Base-by-base conservation (phyloP, 2,797 vertebrate species). In the Lepus oiostolus region DNA sequence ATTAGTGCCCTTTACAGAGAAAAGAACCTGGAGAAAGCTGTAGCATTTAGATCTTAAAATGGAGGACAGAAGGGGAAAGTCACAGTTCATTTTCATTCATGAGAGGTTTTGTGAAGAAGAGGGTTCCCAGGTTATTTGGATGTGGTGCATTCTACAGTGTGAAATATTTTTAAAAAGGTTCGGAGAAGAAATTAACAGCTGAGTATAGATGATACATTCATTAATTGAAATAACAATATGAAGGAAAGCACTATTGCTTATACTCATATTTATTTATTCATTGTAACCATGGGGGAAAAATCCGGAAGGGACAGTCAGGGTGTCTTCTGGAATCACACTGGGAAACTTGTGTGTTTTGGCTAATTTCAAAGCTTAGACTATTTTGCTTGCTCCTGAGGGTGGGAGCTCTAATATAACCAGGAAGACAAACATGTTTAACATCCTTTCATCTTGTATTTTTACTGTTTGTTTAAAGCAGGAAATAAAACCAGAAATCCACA, bases 371-470 rank as follows among this genome's bases (percentile, higher is more conserved):
- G 35, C 52, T 86, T 38, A 32, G 77, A 68, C 12, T 71, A 13
- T 22, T 93, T 89, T 82, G 19, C 19, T 94, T 86, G 24, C 30
- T 75, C 47, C 86, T 74, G 28, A 89, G 83, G 88, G 65, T 63
- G 35, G 86, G 42, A 89, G 94, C 75, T 81, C 6, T 72, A 70
- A 14, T 50, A 9, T 70, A 94, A 88, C 4, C 11, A 58, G 79
- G 50, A 80, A 94, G 77, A 85, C 71, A 94, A 94, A 60, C 62
- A 95, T 85, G 47, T 21, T 60, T 92, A 87, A 80, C 63, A 52
- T 52, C 5, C 4, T 86, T 82, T 93, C 2, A 22, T 68, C 52
- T 79, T 74, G 52, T 7, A 35, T 35, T 88, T 85, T 85, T 58
- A 95, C 42, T 58, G 50, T 11, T 90, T 92, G 19, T 93, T 86